Percentiles rank a stretch among this genome's conserved stretches.
Conservation (phyloP, 2,888 invertebrate genomes). For the Pyralis farinalis region DNA sequence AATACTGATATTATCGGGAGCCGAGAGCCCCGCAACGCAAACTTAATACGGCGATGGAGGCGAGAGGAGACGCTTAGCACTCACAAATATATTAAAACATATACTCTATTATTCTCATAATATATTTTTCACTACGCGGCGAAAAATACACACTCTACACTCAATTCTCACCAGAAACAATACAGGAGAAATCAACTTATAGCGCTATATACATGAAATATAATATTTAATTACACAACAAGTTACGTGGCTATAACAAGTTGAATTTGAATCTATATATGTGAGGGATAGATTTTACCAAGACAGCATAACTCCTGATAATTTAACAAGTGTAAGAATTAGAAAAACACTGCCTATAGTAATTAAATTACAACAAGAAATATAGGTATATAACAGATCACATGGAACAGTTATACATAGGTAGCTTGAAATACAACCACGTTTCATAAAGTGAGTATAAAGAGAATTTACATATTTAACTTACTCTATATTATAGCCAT, state of each 20-base stretch:
- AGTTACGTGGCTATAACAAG: constrained; percentile 9
- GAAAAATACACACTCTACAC: neutral
- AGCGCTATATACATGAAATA: constrained; percentile 7
- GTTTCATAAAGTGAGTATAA: neutral
- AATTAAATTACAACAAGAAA: constrained; percentile 6
- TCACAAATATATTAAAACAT: constrained; percentile 21
- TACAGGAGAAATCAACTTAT: constrained; percentile 2
- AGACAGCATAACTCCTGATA: constrained; percentile 5
- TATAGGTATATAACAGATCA: constrained; percentile 4
- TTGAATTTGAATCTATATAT: constrained; percentile 5
- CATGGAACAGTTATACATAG: constrained; percentile 1
- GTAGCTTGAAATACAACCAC: constrained; percentile 10
- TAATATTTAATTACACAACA: constrained; percentile 10
- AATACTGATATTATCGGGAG: constrained; percentile 76
- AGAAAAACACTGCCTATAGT: constrained; percentile 3
- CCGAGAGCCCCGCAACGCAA: constrained; percentile 66
- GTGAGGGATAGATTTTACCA: neutral
- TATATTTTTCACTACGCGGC: neutral
- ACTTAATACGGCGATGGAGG: constrained; percentile 57
- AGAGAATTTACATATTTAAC: neutral
- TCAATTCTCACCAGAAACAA: constrained; percentile 1
- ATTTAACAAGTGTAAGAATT: constrained; percentile 7
- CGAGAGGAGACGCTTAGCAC: constrained; percentile 48
- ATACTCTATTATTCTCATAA: constrained; percentile 18
- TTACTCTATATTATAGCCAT: neutral